Evolutionary conservation across 2,888 invertebrate genomes (phyloP).

Genomic region (Chloromyia formosa): DNA sequence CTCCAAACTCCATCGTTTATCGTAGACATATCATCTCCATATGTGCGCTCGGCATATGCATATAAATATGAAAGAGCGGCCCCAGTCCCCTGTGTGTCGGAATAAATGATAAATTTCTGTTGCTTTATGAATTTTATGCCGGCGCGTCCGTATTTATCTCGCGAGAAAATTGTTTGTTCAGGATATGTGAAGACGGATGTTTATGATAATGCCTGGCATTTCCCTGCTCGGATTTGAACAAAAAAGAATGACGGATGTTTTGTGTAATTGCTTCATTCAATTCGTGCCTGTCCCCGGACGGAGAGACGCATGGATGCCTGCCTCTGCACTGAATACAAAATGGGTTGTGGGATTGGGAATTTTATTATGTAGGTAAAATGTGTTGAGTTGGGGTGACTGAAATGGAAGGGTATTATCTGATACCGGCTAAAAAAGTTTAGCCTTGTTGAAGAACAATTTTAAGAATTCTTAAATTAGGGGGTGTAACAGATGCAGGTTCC

Average conservation of each 20-base stretch:
- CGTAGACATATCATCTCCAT: constrained; percentile 18
- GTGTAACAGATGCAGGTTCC: no score
- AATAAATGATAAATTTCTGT: constrained; percentile 37
- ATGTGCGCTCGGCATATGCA: constrained; percentile 10
- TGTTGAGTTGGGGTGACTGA: no score
- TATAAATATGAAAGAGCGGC: not conserved
- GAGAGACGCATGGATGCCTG: no score
- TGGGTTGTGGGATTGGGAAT: no score
- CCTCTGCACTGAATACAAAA: no score
- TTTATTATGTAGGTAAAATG: no score
- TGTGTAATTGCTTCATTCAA: constrained; percentile 27
- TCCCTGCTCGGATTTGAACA: constrained; percentile 1
- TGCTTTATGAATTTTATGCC: constrained; percentile 19
- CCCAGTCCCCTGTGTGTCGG: not conserved
- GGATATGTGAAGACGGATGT: constrained; percentile 40
- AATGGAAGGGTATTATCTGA: no score
- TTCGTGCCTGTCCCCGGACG: not conserved
- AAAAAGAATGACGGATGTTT: constrained; percentile 7
- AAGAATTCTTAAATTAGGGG: no score
- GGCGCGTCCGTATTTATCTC: constrained; percentile 26
- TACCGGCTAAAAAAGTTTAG: no score
- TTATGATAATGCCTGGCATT: constrained; percentile 29
- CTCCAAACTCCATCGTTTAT: constrained; percentile 9
- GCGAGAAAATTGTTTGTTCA: constrained; percentile 29
- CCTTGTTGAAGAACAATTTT: no score